These are phyloP conservation scores for Vireo altiloquus DNA, from an alignment of 2,113 vertebrate species.

Conservation along the genomic window DNA sequence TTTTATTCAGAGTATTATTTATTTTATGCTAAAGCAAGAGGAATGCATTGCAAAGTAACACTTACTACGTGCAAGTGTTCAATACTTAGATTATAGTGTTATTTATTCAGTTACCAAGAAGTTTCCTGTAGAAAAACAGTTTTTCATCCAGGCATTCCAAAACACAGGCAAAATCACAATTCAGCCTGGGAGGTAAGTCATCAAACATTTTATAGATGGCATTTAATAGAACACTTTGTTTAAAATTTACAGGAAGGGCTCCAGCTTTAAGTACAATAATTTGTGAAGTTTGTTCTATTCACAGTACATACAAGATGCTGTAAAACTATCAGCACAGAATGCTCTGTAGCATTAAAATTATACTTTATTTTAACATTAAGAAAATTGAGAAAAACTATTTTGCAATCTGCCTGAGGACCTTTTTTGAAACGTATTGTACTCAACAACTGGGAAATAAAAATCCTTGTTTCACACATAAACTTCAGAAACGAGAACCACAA, in stretches of 20 bases:
- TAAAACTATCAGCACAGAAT: neutral
- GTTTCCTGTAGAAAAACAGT: neutral
- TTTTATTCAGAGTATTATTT: neutral
- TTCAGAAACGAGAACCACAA: neutral
- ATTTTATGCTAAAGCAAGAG: neutral
- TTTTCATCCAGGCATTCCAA: neutral
- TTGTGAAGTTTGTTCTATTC: neutral
- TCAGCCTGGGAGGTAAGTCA: neutral
- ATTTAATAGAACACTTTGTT: conserved; percentile 23
- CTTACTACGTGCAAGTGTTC: neutral
- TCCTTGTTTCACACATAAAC: neutral
- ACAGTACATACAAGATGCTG: neutral
- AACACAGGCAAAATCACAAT: neutral
- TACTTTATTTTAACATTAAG: neutral
- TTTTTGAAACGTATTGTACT: neutral
- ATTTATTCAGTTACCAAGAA: neutral
- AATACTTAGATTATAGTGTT: neutral
- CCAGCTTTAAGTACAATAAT: conserved; percentile 2
- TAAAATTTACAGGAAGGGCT: conserved; percentile 1
- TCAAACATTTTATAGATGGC: neutral
- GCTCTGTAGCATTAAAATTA: neutral
- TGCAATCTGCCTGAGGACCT: neutral
- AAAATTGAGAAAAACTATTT: neutral
- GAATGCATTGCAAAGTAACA: neutral
- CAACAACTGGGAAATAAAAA: neutral